Evolutionary conservation across 2,113 vertebrate species (phyloP), one percentile per base, ranked within the genome.

Genomic region (Calcarius ornatus): DNA sequence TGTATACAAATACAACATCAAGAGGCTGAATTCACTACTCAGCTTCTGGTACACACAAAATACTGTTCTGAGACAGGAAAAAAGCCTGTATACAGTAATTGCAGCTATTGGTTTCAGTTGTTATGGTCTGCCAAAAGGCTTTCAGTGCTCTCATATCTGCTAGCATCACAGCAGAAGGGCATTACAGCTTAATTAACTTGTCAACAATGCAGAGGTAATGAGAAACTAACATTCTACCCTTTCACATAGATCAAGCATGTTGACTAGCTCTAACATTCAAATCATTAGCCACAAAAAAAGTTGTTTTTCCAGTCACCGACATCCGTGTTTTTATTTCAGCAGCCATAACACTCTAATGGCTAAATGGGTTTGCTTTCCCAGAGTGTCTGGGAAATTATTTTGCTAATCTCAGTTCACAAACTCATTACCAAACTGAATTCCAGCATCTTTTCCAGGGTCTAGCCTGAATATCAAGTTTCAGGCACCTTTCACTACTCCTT

Each of bases 391-490:
- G 82, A 97, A 96, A 95, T 68, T 2, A 56, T 90, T 96, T 91
- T 93, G 69, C 83, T 96, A 92, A 95, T 96, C 96, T 96, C 15
- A 10, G 80, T 85, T 92, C 94, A 89, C 91, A 92, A 93, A 93
- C 90, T 94, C 96, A 86, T 94, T 95, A 95, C 75, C 60, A 81
- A 96, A 91, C 82, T 50, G 91, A 94, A 90, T 95, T 95, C 91
- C 94, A 92, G 75, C 82, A 95, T 95, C 94, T 96, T 88, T 93
- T 84, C 87, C 86, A 94, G 91, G 54, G 95, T 93, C 96, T 94
- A 95, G 96, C 94, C 96, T 97, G 96, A 92, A 75, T 94, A 95
- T 97, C 91, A 79, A 47, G 69, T 97, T 97, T 93, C 96, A 95
- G 72, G 51, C 92, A 96, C 96, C 69, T 97, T 96, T 97, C 96